These are phyloP conservation scores for Lycaon pictus DNA, from an alignment of 2,113 vertebrate genomes.

Conservation along the genomic window DNA sequence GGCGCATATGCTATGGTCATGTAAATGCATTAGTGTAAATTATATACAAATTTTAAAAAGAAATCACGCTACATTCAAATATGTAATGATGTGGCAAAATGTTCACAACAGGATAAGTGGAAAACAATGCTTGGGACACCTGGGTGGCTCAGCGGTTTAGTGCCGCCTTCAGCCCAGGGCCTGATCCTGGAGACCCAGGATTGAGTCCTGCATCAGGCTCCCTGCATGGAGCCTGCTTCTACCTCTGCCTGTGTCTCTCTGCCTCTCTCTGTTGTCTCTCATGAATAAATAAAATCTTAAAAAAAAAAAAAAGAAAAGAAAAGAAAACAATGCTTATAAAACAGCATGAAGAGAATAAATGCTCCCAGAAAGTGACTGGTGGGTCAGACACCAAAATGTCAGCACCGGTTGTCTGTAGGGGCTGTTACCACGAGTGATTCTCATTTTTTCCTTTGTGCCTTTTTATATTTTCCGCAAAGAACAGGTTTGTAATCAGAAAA, in stretches of 20 bases:
- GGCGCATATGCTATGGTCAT: too few relatives aligned
- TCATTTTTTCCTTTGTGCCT: background rate
- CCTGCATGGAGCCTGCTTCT: too few relatives aligned
- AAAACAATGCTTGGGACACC: background rate
- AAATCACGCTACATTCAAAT: background rate
- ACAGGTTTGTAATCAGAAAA: background rate
- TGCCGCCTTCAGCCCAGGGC: too few relatives aligned
- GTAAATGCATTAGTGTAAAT: background rate
- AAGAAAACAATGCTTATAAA: background rate
- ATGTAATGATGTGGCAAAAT: background rate
- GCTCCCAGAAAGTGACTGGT: background rate
- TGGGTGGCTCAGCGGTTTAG: too few relatives aligned
- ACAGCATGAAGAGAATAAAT: background rate
- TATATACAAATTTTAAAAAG: background rate
- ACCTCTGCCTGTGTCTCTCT: too few relatives aligned
- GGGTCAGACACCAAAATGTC: background rate
- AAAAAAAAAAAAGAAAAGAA: too few relatives aligned
- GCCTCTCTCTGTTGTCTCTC: too few relatives aligned
- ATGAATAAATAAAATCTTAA: too few relatives aligned
- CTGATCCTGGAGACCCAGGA: too few relatives aligned
- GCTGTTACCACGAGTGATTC: background rate
- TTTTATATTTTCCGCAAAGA: slow-evolving; percentile 7
- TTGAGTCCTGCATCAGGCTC: too few relatives aligned
- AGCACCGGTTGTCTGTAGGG: background rate
- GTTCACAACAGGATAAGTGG: background rate